These are phyloP conservation scores for Holothuria scabra DNA, from an alignment of 53 echinoderm and acorn worm species.

Conservation along the genomic window DNA sequence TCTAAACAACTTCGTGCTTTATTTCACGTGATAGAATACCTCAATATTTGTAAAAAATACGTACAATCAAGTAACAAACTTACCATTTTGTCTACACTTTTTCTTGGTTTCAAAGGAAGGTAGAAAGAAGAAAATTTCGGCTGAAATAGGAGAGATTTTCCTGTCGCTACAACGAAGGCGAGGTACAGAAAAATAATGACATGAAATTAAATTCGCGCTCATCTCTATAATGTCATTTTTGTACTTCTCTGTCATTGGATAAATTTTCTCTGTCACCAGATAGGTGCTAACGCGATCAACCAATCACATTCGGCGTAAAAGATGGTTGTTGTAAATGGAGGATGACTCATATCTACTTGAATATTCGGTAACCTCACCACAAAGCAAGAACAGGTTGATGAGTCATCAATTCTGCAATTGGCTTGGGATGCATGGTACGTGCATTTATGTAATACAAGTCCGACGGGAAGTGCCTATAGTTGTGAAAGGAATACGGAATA, in stretches of 20 bases:
- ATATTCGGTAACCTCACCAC: conserved; percentile 1
- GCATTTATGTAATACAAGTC: background rate
- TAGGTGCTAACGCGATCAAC: conserved; percentile 4
- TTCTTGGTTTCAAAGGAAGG: background rate
- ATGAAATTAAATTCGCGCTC: conserved; percentile 46
- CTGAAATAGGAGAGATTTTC: conserved; percentile 4
- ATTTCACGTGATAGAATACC: too few species aligned
- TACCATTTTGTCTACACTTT: conserved; percentile 23
- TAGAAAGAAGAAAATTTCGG: conserved; percentile 6
- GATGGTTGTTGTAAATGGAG: background rate
- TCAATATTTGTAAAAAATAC: background rate
- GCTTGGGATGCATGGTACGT: background rate
- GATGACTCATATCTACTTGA: conserved; percentile 29
- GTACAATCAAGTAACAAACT: background rate
- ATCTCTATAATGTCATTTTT: background rate
- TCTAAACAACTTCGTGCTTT: too few species aligned
- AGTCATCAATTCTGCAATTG: too few species aligned
- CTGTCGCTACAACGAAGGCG: conserved; percentile 39
- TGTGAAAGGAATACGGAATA: background rate
- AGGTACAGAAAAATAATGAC: conserved; percentile 52
- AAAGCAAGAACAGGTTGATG: background rate
- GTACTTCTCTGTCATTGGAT: background rate
- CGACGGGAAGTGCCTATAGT: too few species aligned
- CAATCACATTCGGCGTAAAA: conserved; percentile 22
- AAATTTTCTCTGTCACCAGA: conserved; percentile 36